Evolutionary conservation across 2,113 vertebrate species (phyloP).

Genomic region (Oncorhynchus masou): DNA sequence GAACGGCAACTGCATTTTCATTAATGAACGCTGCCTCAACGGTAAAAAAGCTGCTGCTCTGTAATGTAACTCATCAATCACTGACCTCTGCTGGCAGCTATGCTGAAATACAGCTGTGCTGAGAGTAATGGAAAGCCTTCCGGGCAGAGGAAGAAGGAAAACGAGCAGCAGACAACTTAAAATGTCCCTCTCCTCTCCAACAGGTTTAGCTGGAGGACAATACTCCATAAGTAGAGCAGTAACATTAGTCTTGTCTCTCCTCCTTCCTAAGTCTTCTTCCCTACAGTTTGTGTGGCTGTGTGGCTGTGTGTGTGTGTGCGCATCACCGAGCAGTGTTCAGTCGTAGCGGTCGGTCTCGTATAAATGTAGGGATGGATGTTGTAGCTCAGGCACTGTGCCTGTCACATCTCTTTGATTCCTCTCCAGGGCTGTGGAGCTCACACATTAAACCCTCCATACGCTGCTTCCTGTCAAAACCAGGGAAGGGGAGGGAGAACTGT

Average conservation of each 20-base stretch:
- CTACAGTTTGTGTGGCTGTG: conserved; percentile 22
- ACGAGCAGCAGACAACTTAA: conserved; percentile 30
- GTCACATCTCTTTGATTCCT: conserved; percentile 60
- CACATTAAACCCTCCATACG: conserved; percentile 49
- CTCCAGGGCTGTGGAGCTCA: conserved; percentile 49
- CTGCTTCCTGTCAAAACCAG: conserved; percentile 66
- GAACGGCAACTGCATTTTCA: conserved; percentile 18
- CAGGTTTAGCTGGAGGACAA: conserved; percentile 30
- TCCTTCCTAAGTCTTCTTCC: background rate
- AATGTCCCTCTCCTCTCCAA: conserved; percentile 42
- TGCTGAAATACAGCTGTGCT: conserved; percentile 47
- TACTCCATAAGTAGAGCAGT: conserved; percentile 7
- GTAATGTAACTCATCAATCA: conserved; percentile 22
- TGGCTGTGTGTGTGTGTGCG: conserved; percentile 11
- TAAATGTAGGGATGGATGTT: conserved; percentile 31
- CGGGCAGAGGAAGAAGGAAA: conserved; percentile 35
- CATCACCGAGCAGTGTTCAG: conserved; percentile 32
- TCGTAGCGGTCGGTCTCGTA: conserved; percentile 49
- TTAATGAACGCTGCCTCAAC: background rate
- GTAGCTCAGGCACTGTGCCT: conserved; percentile 51
- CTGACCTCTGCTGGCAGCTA: conserved; percentile 62
- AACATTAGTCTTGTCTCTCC: background rate
- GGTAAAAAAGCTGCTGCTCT: conserved; percentile 8
- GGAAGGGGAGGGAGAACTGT: conserved; percentile 49
- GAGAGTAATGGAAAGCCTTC: conserved; percentile 46